Conservation (phyloP, 2,888 invertebrate species). For the Liopterus haemorrhoidalis region DNA sequence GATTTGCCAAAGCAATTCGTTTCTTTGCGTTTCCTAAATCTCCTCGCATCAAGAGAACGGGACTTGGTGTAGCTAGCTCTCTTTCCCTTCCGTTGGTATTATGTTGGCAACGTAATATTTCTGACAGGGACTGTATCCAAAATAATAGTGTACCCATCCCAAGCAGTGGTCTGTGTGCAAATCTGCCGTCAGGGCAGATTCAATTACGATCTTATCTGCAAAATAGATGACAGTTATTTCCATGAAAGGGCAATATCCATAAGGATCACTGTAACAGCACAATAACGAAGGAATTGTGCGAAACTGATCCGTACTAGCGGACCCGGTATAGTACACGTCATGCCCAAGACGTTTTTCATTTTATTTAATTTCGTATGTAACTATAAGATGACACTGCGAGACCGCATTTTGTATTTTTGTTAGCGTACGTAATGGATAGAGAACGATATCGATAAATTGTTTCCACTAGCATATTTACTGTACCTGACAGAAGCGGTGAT, state of each 20-base stretch:
- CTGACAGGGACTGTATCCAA: conserved; percentile 33
- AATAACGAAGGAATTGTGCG: conserved; percentile 30
- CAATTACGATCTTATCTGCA: conserved; percentile 50
- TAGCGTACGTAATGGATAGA: conserved; percentile 23
- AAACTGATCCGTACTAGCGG: conserved; percentile 37
- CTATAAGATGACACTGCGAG: conserved; percentile 38
- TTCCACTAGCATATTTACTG: too few species aligned
- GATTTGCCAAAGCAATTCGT: conserved; percentile 22
- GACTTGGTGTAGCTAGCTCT: conserved; percentile 3
- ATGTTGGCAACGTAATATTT: conserved; percentile 21
- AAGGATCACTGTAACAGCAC: conserved; percentile 39
- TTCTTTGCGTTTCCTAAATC: conserved; percentile 17
- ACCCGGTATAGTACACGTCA: conserved; percentile 32
- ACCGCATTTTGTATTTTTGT: conserved; percentile 32
- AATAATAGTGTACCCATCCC: conserved; percentile 39
- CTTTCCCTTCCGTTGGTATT: conserved; percentile 14
- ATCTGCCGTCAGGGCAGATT: conserved; percentile 48
- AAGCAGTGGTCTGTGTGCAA: conserved; percentile 45
- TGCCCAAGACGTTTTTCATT: conserved; percentile 41
- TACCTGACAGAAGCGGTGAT: neutral
- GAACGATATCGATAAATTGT: too few species aligned
- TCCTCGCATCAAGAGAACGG: conserved; percentile 3
- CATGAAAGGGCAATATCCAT: conserved; percentile 46
- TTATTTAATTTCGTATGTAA: conserved; percentile 41
- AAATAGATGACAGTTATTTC: conserved; percentile 51